A percentile compares a stretch with the other conserved stretches of the same genome.
These are phyloP conservation scores for Scrobipalpa costella DNA, from an alignment of 2,888 invertebrate genomes.

Conservation along the genomic window DNA sequence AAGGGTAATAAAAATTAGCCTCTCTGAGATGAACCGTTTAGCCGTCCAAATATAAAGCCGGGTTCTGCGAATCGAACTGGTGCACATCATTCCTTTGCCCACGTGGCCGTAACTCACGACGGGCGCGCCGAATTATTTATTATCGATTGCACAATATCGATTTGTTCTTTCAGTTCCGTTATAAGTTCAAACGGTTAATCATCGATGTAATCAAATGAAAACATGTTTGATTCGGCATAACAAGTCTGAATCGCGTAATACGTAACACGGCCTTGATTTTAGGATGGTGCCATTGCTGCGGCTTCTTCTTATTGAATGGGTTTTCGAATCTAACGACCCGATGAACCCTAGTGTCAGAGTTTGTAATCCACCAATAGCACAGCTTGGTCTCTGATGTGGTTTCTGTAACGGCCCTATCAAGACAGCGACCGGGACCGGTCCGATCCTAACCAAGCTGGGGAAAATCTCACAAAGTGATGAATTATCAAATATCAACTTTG, in stretches of 20 bases:
- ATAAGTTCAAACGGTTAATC: slow-evolving; percentile 57
- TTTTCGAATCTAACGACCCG: background rate
- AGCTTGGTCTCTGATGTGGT: too few relatives aligned
- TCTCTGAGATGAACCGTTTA: slow-evolving; percentile 4
- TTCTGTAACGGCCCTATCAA: too few relatives aligned
- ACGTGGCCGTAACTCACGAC: slow-evolving; percentile 44
- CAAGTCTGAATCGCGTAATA: slow-evolving; percentile 19
- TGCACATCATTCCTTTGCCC: background rate
- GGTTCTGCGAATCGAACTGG: slow-evolving; percentile 12
- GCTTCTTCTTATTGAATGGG: slow-evolving; percentile 25
- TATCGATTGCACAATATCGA: slow-evolving; percentile 60
- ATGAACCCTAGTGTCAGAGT: background rate
- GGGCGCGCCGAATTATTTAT: slow-evolving; percentile 53
- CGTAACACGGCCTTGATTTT: slow-evolving; percentile 40
- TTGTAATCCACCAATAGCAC: background rate
- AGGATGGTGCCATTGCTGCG: slow-evolving; percentile 52
- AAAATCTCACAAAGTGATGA: too few relatives aligned
- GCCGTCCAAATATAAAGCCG: slow-evolving; percentile 4
- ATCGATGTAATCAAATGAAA: slow-evolving; percentile 49
- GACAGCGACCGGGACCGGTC: too few relatives aligned
- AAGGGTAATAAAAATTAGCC: background rate
- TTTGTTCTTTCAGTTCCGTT: slow-evolving; percentile 61
- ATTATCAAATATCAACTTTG: too few relatives aligned
- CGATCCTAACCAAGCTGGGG: background rate
- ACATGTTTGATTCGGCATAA: slow-evolving; percentile 37